These are phyloP conservation scores for Donacobius atricapilla DNA, from an alignment of 2,113 vertebrate species.

Conservation along the genomic window DNA sequence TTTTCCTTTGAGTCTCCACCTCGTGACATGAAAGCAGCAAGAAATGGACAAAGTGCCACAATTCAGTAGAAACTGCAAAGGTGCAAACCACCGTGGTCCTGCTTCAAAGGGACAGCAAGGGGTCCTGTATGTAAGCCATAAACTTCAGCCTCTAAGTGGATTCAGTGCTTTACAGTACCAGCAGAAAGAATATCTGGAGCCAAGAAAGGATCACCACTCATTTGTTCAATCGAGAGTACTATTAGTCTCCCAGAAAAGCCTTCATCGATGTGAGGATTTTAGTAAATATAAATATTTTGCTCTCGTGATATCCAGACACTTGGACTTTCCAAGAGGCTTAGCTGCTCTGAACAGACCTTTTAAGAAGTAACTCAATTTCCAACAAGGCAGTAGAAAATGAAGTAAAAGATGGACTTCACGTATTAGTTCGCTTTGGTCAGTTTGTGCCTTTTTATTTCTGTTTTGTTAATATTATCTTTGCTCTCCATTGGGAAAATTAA, in stretches of 20 bases:
- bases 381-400: not conserved
- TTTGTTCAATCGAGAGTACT: not conserved
- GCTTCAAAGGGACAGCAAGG: not conserved
- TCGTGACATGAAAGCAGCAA: not conserved
- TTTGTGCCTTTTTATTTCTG: not conserved
- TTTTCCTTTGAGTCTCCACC: not conserved
- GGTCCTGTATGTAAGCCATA: fast-evolving
- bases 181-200: not conserved
- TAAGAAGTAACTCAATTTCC: not conserved
- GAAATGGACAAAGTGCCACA: not conserved
- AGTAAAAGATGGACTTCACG: not conserved
- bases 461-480: not conserved
- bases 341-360: not conserved
- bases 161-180: not conserved
- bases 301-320: not conserved
- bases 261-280: fast-evolving
- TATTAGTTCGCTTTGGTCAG: not conserved
- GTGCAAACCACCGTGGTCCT: not conserved
- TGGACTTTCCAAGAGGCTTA: not conserved
- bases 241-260: not conserved
- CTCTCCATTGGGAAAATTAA: not conserved
- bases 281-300: not conserved
- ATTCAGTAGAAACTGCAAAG: fast-evolving
- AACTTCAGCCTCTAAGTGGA: not conserved
- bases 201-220: not conserved